Evolutionary conservation across 1,140 invertebrate species (phyloP), one percentile per base, ranked within the genome.

Genomic region (Atopsyche davidsoni): DNA sequence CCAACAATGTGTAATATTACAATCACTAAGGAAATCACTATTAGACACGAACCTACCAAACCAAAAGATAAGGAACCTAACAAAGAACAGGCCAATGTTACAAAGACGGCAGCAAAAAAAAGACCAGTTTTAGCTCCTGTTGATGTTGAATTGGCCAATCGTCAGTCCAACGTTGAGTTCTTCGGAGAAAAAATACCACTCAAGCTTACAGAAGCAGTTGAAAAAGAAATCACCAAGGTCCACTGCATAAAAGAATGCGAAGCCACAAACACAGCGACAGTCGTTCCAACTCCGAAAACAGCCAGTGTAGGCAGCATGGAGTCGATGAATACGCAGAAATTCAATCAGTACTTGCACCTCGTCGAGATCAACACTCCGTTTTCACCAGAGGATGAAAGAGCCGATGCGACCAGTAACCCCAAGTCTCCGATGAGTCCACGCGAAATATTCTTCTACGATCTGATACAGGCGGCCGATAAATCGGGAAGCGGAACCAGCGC

Each of bases 381-480:
- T 11, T 51, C 51, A n/a, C 51, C 55, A 7, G 46, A 39, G 21
- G 42, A 46, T 23, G 23, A 21, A 9, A 18, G 13, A 3, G 10
- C 11, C 11, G 21, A 31, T 2, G 40, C 48, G 4, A 35, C 39
- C n/a, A 19, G 38, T 19, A 11, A 16, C 2, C 2, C 34, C n/a
- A 57, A 57, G 10, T 41, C 55, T 1, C 55, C 55, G 3, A 17
- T 57, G 43, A 57, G 55, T 47, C 55, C 55, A 2, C 42, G 55
- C n/a, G 55, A 57, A 38, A 57, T 57, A 53, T 57, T 57, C 35
- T 57, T 57, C 25, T 53, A 53, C 39, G 55, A 57, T 40, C 16
- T 57, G 25, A 57, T 57, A 24, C 55, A 57, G 43, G 55, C 55
- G 14, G 51, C 55, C 10, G 55, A 57, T 13, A 46, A 57, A 44